Evolutionary conservation across 2,113 vertebrate species (phyloP), one percentile per base, ranked within the genome.

Genomic region (Phyllostomus discolor): DNA sequence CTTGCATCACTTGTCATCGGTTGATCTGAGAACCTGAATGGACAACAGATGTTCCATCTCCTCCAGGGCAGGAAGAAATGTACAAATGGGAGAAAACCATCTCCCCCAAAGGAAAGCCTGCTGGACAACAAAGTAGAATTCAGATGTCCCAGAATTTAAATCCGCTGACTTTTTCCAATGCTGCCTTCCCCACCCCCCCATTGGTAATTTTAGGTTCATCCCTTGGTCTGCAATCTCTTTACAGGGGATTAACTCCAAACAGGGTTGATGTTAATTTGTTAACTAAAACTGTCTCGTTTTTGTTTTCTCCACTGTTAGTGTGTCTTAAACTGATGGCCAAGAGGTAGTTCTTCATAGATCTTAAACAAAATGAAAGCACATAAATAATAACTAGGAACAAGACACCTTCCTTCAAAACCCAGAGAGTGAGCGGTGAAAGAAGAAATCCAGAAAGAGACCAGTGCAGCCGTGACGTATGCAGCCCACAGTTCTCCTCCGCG

Each of bases 351-450:
- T 94, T 91, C 80, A 66, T 1, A 57, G 62, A 75, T 82, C 46
- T 50, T 73, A 85, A 92, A 86, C 72, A 89, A 95, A 84, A 93
- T 35, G 73, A 91, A 93, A 93, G n/a, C 28, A 94, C 90, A 88
- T 76, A 95, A 82, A 86, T 85, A 96, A 69, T 81, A 84, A 91
- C 54, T 17, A 91, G 54, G 46, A 67, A 7, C 76, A 88, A 90
- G 46, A 85, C 28, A 72, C 67, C 84, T 87, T 89, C 52, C 62
- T 54, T 82, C 62, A 76, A 73, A 95, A 62, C 90, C n/a, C 57
- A 19, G 4, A 9, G 73, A 90, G 12, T 66, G 33, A 50, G 6
- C 41, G 26, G 24, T 6, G 78, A 26, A 93, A 90, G 94, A 50
- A 54, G 78, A 78, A 66, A 88, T 38, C 59, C 54, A 67, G 59